Evolutionary conservation across 1,140 invertebrate genomes (phyloP).

Genomic region (Coptotermes formosanus): DNA sequence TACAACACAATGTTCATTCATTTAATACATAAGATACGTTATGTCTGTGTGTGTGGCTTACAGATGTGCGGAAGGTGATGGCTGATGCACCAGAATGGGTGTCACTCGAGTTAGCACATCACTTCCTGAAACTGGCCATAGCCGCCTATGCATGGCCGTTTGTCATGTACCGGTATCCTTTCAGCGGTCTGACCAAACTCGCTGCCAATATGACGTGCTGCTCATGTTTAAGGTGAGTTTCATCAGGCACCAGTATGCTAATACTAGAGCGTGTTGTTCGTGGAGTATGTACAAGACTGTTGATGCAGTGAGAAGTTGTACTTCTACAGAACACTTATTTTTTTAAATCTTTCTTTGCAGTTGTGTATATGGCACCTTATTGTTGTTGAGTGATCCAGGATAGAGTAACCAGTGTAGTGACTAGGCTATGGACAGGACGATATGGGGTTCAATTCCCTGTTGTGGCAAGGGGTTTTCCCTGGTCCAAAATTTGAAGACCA

Average conservation of each 20-base stretch:
- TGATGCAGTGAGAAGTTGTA: too few species aligned
- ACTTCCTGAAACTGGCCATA: constrained; percentile 76
- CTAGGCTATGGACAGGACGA: too few species aligned
- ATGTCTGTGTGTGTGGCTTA: neutral
- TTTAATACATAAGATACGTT: neutral
- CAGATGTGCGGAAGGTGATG: constrained; percentile 59
- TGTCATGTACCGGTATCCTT: constrained; percentile 72
- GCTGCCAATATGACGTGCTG: constrained; percentile 69
- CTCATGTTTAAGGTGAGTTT: constrained; percentile 66
- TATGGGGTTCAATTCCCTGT: too few species aligned
- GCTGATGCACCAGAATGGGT: constrained; percentile 69
- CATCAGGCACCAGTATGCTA: neutral
- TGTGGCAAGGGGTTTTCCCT: too few species aligned
- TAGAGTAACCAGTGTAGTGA: too few species aligned
- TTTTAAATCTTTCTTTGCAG: too few species aligned
- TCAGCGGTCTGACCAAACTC: constrained; percentile 72
- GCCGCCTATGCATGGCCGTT: constrained; percentile 91
- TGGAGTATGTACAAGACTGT: too few species aligned
- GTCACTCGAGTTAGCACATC: constrained; percentile 69
- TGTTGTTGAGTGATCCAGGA: too few species aligned
- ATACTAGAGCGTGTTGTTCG: too few species aligned
- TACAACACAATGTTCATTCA: neutral
- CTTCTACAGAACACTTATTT: too few species aligned
- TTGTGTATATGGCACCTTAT: too few species aligned
- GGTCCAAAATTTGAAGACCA: too few species aligned